Evolutionary conservation across 2,797 vertebrate species (phyloP).

Genomic region (Gymnothorax reevesii): DNA sequence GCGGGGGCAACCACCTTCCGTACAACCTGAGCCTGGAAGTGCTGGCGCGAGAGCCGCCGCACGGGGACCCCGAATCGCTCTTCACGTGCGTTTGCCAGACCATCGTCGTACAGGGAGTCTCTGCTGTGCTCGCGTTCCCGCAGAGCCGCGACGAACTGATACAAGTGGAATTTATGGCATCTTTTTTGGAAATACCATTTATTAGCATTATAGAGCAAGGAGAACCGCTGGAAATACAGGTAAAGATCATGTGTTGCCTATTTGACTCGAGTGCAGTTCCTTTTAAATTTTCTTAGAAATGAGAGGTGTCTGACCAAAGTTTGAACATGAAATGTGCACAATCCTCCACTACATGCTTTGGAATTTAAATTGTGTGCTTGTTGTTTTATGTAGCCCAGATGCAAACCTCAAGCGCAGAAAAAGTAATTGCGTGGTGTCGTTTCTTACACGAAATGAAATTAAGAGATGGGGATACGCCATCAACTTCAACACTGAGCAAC

Average conservation of each 20-base stretch:
- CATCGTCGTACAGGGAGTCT: constrained; percentile 80
- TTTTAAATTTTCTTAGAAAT: not conserved
- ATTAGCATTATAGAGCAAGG: constrained; percentile 80
- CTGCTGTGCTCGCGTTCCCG: constrained; percentile 85
- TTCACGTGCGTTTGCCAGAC: constrained; percentile 79
- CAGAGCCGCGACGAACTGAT: constrained; percentile 82
- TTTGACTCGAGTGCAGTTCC: not conserved
- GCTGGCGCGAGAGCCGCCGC: constrained; percentile 65
- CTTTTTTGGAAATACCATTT: constrained; percentile 83
- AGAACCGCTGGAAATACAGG: constrained; percentile 79
- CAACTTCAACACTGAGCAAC: not conserved
- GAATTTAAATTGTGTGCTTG: not conserved
- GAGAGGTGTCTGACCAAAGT: constrained; percentile 18
- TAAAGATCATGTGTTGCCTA: constrained; percentile 54
- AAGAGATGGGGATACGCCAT: not conserved
- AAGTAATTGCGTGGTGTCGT: not conserved
- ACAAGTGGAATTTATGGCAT: constrained; percentile 84
- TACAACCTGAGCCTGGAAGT: constrained; percentile 85
- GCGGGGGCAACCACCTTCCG: constrained; percentile 66
- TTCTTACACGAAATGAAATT: not conserved
- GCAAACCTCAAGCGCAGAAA: not conserved
- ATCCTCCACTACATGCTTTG: not conserved
- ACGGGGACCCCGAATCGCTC: constrained; percentile 83
- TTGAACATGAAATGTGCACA: not conserved
- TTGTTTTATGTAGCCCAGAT: not conserved